phyloP scores from a whole-genome alignment of 2,888 invertebrate genomes.

The Polyommatus iphigenia region DNA sequence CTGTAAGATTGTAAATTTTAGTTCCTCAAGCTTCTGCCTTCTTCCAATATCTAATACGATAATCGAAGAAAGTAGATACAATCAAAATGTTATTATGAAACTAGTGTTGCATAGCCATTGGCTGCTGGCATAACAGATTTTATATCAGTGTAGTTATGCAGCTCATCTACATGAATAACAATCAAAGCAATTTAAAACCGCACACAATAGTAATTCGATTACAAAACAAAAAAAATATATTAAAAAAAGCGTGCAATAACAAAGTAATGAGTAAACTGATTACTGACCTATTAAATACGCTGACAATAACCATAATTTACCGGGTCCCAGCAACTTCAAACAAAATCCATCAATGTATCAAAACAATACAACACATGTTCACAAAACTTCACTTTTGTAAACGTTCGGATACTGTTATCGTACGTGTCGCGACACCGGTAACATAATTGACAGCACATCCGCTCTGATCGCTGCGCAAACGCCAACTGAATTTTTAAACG shows the following conservation, averaged over 20 bases:
- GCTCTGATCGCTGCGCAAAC: neutral
- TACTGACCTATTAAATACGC: constrained; percentile 77
- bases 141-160: constrained; percentile 16
- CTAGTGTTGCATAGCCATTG: constrained; percentile 24
- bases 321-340: constrained; percentile 60
- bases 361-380: constrained; percentile 61
- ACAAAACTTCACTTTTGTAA: constrained; percentile 61
- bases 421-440: constrained; percentile 44
- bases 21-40: neutral
- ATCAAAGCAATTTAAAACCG: constrained; percentile 30
- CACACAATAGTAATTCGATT: constrained; percentile 37
- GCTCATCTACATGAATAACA: constrained; percentile 27
- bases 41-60: neutral
- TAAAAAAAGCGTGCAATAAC: constrained; percentile 29
- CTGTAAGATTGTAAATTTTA: neutral
- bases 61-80: constrained; percentile 4
- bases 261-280: constrained; percentile 34
- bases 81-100: constrained; percentile 19
- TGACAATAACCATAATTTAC: constrained; percentile 74
- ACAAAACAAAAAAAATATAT: neutral
- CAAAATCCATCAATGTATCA: constrained; percentile 58
- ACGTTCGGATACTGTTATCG: constrained; percentile 30
- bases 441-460: constrained; percentile 34
- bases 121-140: constrained; percentile 25
- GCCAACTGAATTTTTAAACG: constrained; percentile 29